A percentile compares a stretch with the other conserved stretches of the same genome.
Evolutionary conservation across 2,888 invertebrate species (phyloP).

Genomic region (Pegoplata infirma): DNA sequence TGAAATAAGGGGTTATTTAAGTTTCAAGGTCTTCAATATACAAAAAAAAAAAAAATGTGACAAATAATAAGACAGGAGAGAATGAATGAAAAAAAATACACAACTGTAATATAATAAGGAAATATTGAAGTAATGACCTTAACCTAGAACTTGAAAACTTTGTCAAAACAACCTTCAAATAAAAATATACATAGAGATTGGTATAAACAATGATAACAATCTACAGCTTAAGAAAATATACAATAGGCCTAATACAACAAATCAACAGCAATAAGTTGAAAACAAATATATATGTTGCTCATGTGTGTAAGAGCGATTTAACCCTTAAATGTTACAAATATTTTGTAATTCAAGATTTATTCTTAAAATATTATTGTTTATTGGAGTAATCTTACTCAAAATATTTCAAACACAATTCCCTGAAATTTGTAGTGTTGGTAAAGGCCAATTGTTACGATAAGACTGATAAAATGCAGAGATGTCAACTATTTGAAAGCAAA

Average conservation of each 20-base stretch:
- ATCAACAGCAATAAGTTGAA: not conserved
- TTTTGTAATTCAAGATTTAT: too few species aligned
- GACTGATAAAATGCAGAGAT: too few species aligned
- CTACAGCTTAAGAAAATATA: not conserved
- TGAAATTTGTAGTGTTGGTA: too few species aligned
- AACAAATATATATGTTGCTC: not conserved
- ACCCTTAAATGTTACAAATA: not conserved
- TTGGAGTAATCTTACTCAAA: too few species aligned
- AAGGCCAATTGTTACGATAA: too few species aligned
- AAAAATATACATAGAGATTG: too few species aligned
- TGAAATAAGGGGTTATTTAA: constrained; percentile 36
- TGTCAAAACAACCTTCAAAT: constrained; percentile 53
- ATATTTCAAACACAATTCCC: too few species aligned
- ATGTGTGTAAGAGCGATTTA: not conserved
- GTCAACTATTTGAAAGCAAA: too few species aligned
- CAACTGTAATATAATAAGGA: constrained; percentile 30
- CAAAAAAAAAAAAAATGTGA: constrained; percentile 29
- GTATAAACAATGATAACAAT: constrained; percentile 6
- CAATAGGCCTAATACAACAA: not conserved
- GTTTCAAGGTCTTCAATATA: constrained; percentile 45
- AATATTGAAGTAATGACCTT: constrained; percentile 52
- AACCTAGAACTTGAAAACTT: constrained; percentile 52
- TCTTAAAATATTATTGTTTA: too few species aligned
- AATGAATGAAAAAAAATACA: not conserved
- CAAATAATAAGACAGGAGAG: constrained; percentile 23